A percentile compares a stretch with the other conserved stretches of the same genome.
Evolutionary conservation across 37 sponge, comb jelly and placozoan genomes (phyloP).

Genomic region (Chondrilla cf. caribensis): DNA sequence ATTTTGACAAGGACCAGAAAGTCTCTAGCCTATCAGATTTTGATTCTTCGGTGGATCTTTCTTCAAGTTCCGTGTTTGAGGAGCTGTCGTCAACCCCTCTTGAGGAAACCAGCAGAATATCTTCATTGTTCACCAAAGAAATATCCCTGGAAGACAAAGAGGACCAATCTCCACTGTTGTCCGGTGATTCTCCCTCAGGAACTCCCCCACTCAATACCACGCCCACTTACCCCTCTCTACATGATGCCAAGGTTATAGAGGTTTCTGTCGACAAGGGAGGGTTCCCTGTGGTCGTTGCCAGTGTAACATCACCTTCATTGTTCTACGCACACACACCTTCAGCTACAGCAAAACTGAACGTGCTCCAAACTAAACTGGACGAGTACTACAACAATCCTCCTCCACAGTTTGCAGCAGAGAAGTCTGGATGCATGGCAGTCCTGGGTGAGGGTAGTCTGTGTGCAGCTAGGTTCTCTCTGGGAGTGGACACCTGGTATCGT

Average conservation of each 20-base stretch:
- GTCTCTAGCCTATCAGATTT: background rate
- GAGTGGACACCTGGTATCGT: slow-evolving; percentile 13
- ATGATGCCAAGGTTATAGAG: background rate
- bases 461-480: slow-evolving; percentile 9
- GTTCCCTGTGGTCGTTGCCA: background rate
- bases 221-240: background rate
- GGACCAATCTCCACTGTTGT: too few relatives aligned
- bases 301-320: slow-evolving; percentile 2
- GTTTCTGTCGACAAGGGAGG: background rate
- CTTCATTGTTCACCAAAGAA: too few relatives aligned
- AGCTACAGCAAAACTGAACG: background rate
- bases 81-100: too few relatives aligned
- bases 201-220: too few relatives aligned
- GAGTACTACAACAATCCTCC: background rate
- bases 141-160: too few relatives aligned
- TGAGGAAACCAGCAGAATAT: too few relatives aligned
- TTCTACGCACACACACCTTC: background rate
- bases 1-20: too few relatives aligned
- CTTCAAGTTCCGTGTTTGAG: too few relatives aligned
- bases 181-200: too few relatives aligned
- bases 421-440: background rate
- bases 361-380: background rate
- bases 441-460: background rate
- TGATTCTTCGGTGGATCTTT: too few relatives aligned
- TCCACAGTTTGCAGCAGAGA: background rate